Evolutionary conservation across 2,797 vertebrate species (phyloP).

Genomic region (Protosalanx chinensis): DNA sequence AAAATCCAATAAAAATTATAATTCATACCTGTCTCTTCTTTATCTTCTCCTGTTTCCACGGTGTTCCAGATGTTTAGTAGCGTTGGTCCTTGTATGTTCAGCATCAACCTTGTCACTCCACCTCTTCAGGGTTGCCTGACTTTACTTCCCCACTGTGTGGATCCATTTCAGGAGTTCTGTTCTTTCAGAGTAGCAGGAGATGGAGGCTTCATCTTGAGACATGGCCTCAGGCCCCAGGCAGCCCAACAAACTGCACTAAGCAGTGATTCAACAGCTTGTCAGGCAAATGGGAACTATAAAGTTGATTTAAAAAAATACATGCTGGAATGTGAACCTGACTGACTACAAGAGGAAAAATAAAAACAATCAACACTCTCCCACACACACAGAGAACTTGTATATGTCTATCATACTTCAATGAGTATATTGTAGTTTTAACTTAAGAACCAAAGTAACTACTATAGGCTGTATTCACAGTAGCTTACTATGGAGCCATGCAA

Average conservation of each 20-base stretch:
- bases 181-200: slow-evolving; percentile 5
- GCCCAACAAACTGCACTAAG: slow-evolving; percentile 7
- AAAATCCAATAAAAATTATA: slow-evolving; percentile 13
- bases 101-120: not conserved
- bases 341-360: too few species aligned
- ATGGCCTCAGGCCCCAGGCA: not conserved
- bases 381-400: too few species aligned
- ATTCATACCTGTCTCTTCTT: slow-evolving; percentile 7
- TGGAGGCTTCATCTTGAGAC: not conserved
- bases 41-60: not conserved
- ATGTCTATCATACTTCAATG: too few species aligned
- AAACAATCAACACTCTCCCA: too few species aligned
- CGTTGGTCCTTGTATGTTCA: not conserved
- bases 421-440: too few species aligned
- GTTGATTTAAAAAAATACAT: too few species aligned
- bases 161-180: slow-evolving; percentile 7
- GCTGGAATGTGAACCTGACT: too few species aligned
- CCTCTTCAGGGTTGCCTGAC: not conserved
- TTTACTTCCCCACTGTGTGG: not conserved
- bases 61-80: not conserved
- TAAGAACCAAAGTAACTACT: too few species aligned
- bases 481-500: too few species aligned
- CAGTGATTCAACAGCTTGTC: not conserved
- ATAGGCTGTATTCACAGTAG: too few species aligned
- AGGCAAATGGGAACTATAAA: not conserved